A percentile compares a stretch with the other conserved stretches of the same genome.
Evolutionary conservation across 2,888 invertebrate species (phyloP).

Genomic region (Rotaria macrura): DNA sequence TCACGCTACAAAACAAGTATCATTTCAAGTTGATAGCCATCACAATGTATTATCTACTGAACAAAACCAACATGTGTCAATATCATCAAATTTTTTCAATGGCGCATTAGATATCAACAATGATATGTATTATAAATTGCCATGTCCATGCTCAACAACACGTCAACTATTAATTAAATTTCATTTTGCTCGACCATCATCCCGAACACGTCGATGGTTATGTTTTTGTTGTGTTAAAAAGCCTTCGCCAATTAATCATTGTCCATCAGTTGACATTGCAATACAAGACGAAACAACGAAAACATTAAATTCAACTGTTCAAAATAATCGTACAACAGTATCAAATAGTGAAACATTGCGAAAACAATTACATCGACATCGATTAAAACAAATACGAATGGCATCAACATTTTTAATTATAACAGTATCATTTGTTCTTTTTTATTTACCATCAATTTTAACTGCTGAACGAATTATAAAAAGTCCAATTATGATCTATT

Average conservation of each 20-base stretch:
- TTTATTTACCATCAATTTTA: conserved; percentile 30
- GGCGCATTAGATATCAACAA: background rate
- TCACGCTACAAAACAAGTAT: background rate
- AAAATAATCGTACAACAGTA: too few species aligned
- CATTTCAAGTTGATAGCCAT: background rate
- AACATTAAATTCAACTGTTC: background rate
- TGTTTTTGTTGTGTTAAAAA: background rate
- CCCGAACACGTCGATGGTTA: background rate
- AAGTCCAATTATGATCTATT: conserved; percentile 24
- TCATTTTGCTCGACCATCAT: background rate
- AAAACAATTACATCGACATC: conserved; percentile 5
- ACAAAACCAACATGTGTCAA: background rate
- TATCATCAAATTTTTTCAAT: background rate
- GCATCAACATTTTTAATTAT: conserved; percentile 31
- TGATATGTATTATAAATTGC: background rate
- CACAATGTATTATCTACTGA: background rate
- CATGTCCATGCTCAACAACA: background rate
- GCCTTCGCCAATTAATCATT: background rate
- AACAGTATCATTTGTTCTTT: conserved; percentile 26
- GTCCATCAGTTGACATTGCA: background rate
- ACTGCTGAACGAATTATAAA: conserved; percentile 26
- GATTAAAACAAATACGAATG: conserved; percentile 16
- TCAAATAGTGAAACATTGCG: background rate
- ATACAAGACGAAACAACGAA: background rate
- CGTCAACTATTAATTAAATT: background rate